Base-by-base conservation (phyloP, 1,140 invertebrate genomes). In the Dendrolimus kikuchii region DNA sequence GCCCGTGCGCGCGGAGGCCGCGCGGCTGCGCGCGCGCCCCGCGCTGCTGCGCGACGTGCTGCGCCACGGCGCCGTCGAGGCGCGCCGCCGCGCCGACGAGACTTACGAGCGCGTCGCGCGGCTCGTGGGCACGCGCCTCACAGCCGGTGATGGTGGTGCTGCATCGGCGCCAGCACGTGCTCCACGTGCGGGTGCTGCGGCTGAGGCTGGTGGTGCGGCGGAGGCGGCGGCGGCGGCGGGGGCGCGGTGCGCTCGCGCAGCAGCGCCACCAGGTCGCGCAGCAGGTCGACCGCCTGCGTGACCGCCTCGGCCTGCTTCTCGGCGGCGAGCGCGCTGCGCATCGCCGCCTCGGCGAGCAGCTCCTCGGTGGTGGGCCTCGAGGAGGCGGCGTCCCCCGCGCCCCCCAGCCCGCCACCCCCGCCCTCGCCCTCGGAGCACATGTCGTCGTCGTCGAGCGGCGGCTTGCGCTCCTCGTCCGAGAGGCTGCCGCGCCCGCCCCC, bases 41-140 rank as follows among this genome's bases (percentile, higher is more conserved):
- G 71, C 77, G 9, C 92, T 95, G 86, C 81, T 98, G 52, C 71
- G 89, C 38, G 81, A 91, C 54, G 75, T 96, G 42, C 86, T 99
- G 47, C 85, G 92, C 37, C 77, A 88, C 49, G 96, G 96, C 0
- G 82, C 90, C 5, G 89, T 91, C 38, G 92, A 88, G 71, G 96
- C 96, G 0, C 87, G 76, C 7, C 71, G 79, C 44, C 91, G 93
- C 48, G 95, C 96, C 5, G 86, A 90, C 59, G 64, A 81, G 38
- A 95, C 93, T 9, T 92, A 93, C 86, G 66, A 72, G 10, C 53
- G 49, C 53, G 48, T 23, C n/a, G 37, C 48, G 41, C 46, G 44
- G 40, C 50, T 23, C 6, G 41, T 10, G 42, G 39, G 44, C 45
- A 44, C 45, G 6, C 36, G 38, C 5, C 42, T 62, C 56, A 71